Evolutionary conservation across 2,113 vertebrate species (phyloP), one percentile per base, ranked within the genome.

Genomic region (Callocephalon fimbriatum): DNA sequence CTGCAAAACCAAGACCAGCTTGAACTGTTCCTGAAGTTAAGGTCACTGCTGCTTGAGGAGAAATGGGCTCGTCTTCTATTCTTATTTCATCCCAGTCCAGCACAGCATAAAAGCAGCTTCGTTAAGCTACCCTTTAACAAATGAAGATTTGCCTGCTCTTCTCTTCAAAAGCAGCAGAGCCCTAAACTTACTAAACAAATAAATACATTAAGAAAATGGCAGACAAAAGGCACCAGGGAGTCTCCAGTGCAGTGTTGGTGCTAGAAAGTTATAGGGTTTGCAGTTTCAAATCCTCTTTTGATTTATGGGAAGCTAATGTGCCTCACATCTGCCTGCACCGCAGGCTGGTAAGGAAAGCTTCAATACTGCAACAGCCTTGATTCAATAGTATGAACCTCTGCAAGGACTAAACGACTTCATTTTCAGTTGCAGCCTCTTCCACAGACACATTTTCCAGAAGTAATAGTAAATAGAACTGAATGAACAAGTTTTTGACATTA

Each of bases 221-320:
- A 94, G 47, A 63, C 35, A 45, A 12, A 31, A 93, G 80, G 70
- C 65, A 89, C 54, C 76, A 56, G 86, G 62, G 19, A 85, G 80
- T 82, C 65, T 71, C 50, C 73, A 78, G 23, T 15, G 42, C 15
- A 19, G 21, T 71, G 38, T 13, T 84, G 62, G 20, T 81, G 32
- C 31, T 79, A 86, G 80, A 54, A 95, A 78, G 12, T 94, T 61
- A 94, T 17, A 72, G 70, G 58, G 86, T 93, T 67, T 87, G 91
- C 91, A 95, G 80, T 96, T 96, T 96, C 96, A 61, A 89, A 71
- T 96, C 86, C 93, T 67, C 56, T 89, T 94, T 82, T 66, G 42
- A 44, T 80, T 73, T 95, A 32, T 37, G 45, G 58, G n/a, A 74
- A 47, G 31, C 16, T n/a, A 18, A 75, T 67, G 25, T 59, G 76